Evolutionary conservation across 2,888 invertebrate genomes (phyloP).

Genomic region (Crossocerus cetratus): DNA sequence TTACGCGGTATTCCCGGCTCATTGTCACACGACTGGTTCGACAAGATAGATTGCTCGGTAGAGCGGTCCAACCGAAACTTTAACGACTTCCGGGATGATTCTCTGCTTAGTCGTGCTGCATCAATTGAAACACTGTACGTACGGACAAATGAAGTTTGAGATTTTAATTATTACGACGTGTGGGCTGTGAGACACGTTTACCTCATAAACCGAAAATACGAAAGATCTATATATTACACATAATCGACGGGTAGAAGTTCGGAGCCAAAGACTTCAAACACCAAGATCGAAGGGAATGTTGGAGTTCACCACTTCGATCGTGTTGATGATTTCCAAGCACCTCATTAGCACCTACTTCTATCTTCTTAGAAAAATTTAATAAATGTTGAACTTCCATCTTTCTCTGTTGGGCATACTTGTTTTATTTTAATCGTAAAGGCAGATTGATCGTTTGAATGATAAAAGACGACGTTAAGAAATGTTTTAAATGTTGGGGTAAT

Average conservation of each 20-base stretch:
- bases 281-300: constrained; percentile 44
- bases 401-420: too few relatives aligned
- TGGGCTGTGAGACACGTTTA: constrained; percentile 14
- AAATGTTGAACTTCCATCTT: too few relatives aligned
- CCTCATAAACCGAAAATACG: constrained; percentile 20
- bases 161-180: not conserved
- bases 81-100: not conserved
- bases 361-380: constrained; percentile 11
- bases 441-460: too few relatives aligned
- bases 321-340: constrained; percentile 47
- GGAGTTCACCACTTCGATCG: constrained; percentile 26
- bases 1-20: not conserved
- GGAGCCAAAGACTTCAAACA: constrained; percentile 46
- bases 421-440: too few relatives aligned
- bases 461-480: too few relatives aligned
- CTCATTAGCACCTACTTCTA: constrained; percentile 49
- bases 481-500: too few relatives aligned
- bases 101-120: not conserved
- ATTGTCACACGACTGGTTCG: not conserved
- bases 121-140: constrained; percentile 16
- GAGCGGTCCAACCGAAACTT: not conserved
- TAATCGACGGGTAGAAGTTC: constrained; percentile 49
- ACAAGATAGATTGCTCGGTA: not conserved
- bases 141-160: constrained; percentile 18
- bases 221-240: constrained; percentile 2